Evolutionary conservation across 2,797 vertebrate species (phyloP), one percentile per base, ranked within the genome.

Genomic region (Pseudocheirus occidentalis): DNA sequence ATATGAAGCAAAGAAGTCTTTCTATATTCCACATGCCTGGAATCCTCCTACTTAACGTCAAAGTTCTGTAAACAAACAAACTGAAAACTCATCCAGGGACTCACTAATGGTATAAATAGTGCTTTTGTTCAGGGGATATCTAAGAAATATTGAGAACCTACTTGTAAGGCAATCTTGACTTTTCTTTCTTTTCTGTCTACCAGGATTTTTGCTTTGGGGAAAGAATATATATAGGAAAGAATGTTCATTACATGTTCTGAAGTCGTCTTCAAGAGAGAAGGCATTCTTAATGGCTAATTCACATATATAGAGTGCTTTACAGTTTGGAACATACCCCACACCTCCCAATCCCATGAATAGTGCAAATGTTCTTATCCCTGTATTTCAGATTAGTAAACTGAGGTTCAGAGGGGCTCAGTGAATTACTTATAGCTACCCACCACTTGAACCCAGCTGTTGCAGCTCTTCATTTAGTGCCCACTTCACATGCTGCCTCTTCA

Each of bases 221-320:
- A n/a, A n/a, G n/a, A n/a, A 29, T 94, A 92, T 96, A 81, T 94
- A 55, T 59, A 96, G 66, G 40, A 96, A 95, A 90, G 95, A 95
- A 94, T 21, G 73, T 56, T 93, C 6, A 54, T 40, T 93, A 57
- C 4, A 53, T 66, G 57, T 81, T 92, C 96, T 31, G 94, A 95
- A 95, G 59, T 93, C 31, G 3, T 94, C 46, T 93, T 96, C 50
- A 59, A 92, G 92, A 81, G 57, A 92, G 73, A 95, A 91, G 91
- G 34, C 56, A 66, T 59, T 90, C 59, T 87, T 90, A 50, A 24
- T 87, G 73, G 40, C 1, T 46, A 87, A 50, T 46, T 50, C 24
- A 50, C 40, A 50, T 27, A 27, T 87, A 87, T 12, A 87, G 73
- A 46, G 40, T 14, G 1, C 10, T 87, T 87, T 46, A 87, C 10